These are phyloP conservation scores for Deroptyus accipitrinus DNA, from an alignment of 2,113 vertebrate species.

Conservation along the genomic window DNA sequence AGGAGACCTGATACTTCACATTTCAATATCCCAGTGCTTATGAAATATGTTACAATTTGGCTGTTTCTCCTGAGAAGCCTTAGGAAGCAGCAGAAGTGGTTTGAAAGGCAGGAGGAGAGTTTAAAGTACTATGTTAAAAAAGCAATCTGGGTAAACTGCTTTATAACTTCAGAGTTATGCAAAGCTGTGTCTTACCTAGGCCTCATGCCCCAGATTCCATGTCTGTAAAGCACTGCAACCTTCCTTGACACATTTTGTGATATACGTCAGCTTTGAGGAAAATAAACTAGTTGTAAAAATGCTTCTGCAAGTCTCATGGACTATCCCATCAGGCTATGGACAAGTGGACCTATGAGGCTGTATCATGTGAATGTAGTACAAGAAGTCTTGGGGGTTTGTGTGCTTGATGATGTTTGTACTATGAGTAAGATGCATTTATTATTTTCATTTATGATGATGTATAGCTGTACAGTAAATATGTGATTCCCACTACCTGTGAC, in stretches of 20 bases:
- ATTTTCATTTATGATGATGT: rapidly evolving
- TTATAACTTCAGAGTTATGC: neutral
- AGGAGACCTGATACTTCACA: neutral
- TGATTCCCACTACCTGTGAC: neutral
- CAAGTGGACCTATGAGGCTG: neutral
- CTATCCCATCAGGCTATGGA: rapidly evolving
- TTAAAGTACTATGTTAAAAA: neutral
- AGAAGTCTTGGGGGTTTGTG: neutral
- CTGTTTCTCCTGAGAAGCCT: neutral
- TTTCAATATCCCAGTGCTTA: neutral
- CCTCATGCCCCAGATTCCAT: neutral
- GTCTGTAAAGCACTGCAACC: neutral
- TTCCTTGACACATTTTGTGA: neutral
- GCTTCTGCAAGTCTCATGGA: neutral
- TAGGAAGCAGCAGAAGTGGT: neutral
- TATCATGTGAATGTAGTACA: rapidly evolving
- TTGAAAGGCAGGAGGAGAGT: neutral
- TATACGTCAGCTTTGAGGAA: neutral
- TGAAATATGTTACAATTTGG: neutral
- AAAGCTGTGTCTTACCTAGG: neutral
- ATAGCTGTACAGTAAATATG: rapidly evolving
- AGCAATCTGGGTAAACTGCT: neutral
- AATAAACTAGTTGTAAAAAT: neutral
- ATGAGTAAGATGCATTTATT: rapidly evolving
- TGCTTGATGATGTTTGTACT: neutral